Evolutionary conservation across 2,888 invertebrate species (phyloP).

Genomic region (Trichacis sp.): DNA sequence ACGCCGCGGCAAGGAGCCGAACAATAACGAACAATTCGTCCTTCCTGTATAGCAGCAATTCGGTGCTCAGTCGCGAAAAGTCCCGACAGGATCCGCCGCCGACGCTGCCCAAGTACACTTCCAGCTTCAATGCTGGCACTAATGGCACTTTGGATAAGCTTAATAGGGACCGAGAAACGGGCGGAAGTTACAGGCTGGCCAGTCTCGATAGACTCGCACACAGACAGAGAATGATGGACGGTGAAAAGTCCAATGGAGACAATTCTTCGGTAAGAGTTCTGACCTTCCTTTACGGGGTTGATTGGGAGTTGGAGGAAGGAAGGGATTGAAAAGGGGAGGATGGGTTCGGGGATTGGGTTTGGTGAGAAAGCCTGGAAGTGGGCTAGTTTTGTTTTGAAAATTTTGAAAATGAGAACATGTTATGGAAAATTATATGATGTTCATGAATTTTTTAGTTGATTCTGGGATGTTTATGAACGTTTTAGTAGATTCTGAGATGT

Average conservation of each 20-base stretch:
- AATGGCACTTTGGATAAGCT: constrained; percentile 74
- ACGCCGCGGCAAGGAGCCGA: constrained; percentile 47
- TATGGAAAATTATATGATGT: too few relatives aligned
- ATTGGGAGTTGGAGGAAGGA: too few relatives aligned
- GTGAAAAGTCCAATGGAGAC: constrained; percentile 72
- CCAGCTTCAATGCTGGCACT: constrained; percentile 81
- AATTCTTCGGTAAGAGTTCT: constrained; percentile 60
- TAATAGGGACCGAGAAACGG: constrained; percentile 78
- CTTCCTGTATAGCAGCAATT: constrained; percentile 63
- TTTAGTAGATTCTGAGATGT: too few relatives aligned
- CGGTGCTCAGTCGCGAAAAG: constrained; percentile 60
- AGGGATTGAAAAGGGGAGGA: too few relatives aligned
- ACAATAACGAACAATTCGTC: constrained; percentile 61
- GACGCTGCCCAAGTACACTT: constrained; percentile 83
- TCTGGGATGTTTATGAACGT: too few relatives aligned
- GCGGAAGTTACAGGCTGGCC: constrained; percentile 82
- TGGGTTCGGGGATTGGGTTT: too few relatives aligned
- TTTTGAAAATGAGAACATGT: too few relatives aligned
- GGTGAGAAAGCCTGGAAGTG: too few relatives aligned
- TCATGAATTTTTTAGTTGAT: too few relatives aligned
- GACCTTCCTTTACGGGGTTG: too few relatives aligned
- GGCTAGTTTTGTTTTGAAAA: too few relatives aligned
- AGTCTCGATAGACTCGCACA: constrained; percentile 86
- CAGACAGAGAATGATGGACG: constrained; percentile 84
- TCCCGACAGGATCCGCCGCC: constrained; percentile 80